These are phyloP conservation scores for Drosophila hamatofila DNA, from an alignment of 2,888 invertebrate species.

Conservation along the genomic window DNA sequence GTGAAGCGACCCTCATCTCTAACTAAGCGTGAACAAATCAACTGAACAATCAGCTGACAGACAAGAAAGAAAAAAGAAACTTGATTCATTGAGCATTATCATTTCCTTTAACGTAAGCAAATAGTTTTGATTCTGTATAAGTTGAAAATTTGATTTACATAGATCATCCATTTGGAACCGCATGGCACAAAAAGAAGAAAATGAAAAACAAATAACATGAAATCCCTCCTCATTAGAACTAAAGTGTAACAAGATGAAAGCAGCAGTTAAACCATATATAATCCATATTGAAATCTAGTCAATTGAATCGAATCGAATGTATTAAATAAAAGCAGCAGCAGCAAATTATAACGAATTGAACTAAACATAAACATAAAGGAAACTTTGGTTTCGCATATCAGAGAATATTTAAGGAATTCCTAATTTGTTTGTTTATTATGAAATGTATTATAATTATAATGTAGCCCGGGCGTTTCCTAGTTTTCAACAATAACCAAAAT, in stretches of 20 bases:
- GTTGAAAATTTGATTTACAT: constrained; percentile 45
- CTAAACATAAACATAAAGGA: constrained; percentile 26
- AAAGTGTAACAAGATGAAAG: constrained; percentile 32
- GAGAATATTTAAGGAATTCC: constrained; percentile 58
- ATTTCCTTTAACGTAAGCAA: constrained; percentile 26
- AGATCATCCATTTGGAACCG: constrained; percentile 34
- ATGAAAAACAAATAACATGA: constrained; percentile 7
- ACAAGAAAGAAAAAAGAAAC: constrained; percentile 8
- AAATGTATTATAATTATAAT: constrained; percentile 77
- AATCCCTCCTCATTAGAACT: constrained; percentile 67
- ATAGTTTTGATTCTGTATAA: constrained; percentile 48
- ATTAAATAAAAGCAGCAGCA: constrained; percentile 44
- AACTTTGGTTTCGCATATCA: constrained; percentile 72
- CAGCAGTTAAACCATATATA: constrained; percentile 46
- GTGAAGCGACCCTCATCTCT: constrained; percentile 53
- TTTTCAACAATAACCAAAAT: constrained; percentile 47
- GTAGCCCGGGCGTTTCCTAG: constrained; percentile 63
- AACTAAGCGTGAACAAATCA: constrained; percentile 62
- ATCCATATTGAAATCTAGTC: constrained; percentile 76
- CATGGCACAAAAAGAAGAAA: constrained; percentile 42
- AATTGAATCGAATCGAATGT: constrained; percentile 79
- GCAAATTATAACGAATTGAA: constrained; percentile 22
- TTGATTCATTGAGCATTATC: constrained; percentile 64
- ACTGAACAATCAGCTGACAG: constrained; percentile 42
- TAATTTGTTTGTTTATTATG: constrained; percentile 58